Base-by-base conservation (phyloP, 2,888 invertebrate species). In the Platycheirus rosarum region DNA sequence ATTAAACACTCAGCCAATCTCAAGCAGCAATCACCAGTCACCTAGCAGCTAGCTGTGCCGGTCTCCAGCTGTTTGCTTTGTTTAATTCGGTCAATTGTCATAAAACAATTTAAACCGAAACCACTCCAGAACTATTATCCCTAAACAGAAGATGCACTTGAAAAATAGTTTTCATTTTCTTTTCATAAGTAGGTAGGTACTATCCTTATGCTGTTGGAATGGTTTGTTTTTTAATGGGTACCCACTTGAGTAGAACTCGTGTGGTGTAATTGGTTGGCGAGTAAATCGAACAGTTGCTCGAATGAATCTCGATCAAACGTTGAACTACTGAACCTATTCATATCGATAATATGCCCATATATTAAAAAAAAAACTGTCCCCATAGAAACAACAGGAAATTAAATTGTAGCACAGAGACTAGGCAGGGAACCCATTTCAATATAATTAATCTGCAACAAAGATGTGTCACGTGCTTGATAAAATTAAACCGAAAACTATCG, bases 401-500 rank as follows among this genome's bases (percentile, higher is more conserved):
- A n/a, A n/a, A n/a, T n/a, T n/a, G n/a, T n/a, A n/a, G n/a, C n/a
- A n/a, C n/a, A n/a, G n/a, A n/a, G n/a, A n/a, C n/a, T n/a, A n/a
- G n/a, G n/a, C n/a, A n/a, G n/a, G n/a, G n/a, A n/a, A n/a, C n/a
- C n/a, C n/a, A n/a, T n/a, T 32, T 8, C 42, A 26, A 42, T 42
- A 66, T 57, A 74, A 55, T 49, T 80, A 80, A 80, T 80, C 76
- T 55, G 66, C 60, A 76, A 51, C 29, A 65, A 66, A 32, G 23
- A 55, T 23, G 20, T 66, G 76, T 80, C 80, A 80, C 70, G 76
- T 62, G 70, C 49, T 75, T 65, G 75, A 71, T 66, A 66, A 76
- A 66, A 76, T 76, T 66, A 48, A 76, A 66, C 63, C 51, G 40
- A 76, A 80, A 80, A 55, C 70, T 66, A 66, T 53, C 11, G n/a